These are phyloP conservation scores for Sisyra terminalis DNA, from an alignment of 2,888 invertebrate genomes.

Conservation along the genomic window DNA sequence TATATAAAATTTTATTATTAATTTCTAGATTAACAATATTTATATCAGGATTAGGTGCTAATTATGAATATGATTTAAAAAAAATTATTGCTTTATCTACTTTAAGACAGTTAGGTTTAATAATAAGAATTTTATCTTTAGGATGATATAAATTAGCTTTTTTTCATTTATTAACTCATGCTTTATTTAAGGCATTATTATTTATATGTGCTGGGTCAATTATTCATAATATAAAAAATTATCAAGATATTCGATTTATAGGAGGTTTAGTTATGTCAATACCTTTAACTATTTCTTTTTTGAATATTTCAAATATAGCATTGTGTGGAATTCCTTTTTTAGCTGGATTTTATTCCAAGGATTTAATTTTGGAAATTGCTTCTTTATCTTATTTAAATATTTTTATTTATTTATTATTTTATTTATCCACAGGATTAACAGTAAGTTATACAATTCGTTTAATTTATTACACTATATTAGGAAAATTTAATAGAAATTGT, in stretches of 20 bases:
- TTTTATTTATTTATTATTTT: constrained; percentile 34
- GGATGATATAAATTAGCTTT: no score
- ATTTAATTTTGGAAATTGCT: constrained; percentile 40
- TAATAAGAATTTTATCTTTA: constrained; percentile 46
- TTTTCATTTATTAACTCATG: no score
- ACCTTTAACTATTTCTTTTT: constrained; percentile 34
- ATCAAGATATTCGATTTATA: constrained; percentile 51
- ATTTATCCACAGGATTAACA: constrained; percentile 36
- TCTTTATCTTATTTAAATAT: constrained; percentile 34
- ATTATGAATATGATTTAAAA: constrained; percentile 53
- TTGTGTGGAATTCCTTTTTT: no score
- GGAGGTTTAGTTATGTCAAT: constrained; percentile 30
- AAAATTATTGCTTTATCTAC: constrained; percentile 67
- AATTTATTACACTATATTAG: constrained; percentile 31
- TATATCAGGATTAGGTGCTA: constrained; percentile 40
- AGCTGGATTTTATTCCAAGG: no score
- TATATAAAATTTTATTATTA: constrained; percentile 37
- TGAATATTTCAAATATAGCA: constrained; percentile 40
- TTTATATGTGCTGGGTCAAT: constrained; percentile 54
- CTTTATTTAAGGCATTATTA: constrained; percentile 58
- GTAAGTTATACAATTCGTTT: no score
- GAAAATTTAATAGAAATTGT: no score
- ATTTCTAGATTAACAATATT: constrained; percentile 40
- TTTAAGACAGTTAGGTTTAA: constrained; percentile 57
- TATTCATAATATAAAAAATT: constrained; percentile 45